These are phyloP conservation scores for Dysmachus trigonus DNA, from an alignment of 2,888 invertebrate genomes.

Conservation along the genomic window DNA sequence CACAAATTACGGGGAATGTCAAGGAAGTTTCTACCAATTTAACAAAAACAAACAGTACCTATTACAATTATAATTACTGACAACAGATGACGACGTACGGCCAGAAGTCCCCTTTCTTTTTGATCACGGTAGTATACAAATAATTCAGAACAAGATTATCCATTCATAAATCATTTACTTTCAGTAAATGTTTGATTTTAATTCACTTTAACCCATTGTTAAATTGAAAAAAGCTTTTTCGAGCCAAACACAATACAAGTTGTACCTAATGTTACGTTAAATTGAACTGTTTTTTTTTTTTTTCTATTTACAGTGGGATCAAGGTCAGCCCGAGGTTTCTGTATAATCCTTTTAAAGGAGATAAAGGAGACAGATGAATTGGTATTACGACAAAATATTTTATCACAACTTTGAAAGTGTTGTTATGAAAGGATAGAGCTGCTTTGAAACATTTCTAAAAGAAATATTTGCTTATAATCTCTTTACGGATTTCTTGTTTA, in stretches of 20 bases:
- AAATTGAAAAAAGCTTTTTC: background rate
- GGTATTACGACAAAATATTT: background rate
- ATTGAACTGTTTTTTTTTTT: background rate
- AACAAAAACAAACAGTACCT: too few relatives aligned
- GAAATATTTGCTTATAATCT: background rate
- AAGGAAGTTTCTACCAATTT: too few relatives aligned
- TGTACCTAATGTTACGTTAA: background rate
- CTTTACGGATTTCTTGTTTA: background rate
- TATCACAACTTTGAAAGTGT: background rate
- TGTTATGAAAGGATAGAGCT: background rate
- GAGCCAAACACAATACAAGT: background rate
- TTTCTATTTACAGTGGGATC: background rate
- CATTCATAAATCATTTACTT: too few relatives aligned
- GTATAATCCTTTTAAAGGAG: background rate
- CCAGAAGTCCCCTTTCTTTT: too few relatives aligned
- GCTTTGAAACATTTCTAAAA: background rate
- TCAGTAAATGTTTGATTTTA: background rate
- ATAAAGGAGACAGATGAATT: background rate
- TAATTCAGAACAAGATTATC: too few relatives aligned
- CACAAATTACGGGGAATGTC: too few relatives aligned
- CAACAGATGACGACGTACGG: too few relatives aligned
- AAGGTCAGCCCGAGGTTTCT: background rate
- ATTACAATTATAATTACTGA: too few relatives aligned
- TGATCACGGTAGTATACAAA: too few relatives aligned
- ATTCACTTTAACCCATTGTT: background rate